Evolutionary conservation across 1,140 invertebrate species (phyloP).

Genomic region (Drosophila baimaii): DNA sequence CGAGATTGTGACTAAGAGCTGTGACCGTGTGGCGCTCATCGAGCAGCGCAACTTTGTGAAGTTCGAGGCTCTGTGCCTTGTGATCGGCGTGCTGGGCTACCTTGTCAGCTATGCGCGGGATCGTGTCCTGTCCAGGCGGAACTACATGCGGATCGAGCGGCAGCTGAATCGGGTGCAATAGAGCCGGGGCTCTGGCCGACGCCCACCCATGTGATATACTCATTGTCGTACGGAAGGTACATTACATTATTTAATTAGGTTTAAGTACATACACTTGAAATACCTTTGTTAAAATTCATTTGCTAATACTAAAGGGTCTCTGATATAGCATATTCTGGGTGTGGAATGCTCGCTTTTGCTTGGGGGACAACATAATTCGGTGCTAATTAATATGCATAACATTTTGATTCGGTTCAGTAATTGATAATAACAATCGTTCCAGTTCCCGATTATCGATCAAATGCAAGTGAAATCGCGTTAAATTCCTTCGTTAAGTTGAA

Average conservation of each 20-base stretch:
- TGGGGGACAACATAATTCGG: constrained; percentile 58
- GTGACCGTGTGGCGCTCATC: constrained; percentile 88
- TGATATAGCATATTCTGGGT: constrained; percentile 63
- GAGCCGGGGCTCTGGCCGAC: neutral
- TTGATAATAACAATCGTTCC: constrained; percentile 40
- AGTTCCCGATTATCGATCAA: neutral
- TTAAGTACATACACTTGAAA: constrained; percentile 71
- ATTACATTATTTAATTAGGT: constrained; percentile 72
- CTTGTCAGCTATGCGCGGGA: constrained; percentile 73
- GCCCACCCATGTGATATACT: constrained; percentile 61
- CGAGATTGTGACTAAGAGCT: constrained; percentile 89
- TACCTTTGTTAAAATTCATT: constrained; percentile 62
- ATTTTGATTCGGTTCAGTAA: constrained; percentile 43
- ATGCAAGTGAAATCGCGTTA: neutral
- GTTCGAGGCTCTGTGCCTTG: constrained; percentile 91
- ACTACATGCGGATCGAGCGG: constrained; percentile 85
- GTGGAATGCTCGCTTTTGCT: constrained; percentile 52
- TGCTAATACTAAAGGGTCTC: constrained; percentile 58
- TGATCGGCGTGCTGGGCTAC: constrained; percentile 86
- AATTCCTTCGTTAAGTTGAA: neutral
- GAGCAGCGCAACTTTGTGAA: constrained; percentile 93
- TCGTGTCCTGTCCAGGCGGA: constrained; percentile 83
- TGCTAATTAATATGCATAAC: constrained; percentile 66
- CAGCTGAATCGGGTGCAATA: constrained; percentile 85
- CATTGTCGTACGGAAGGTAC: constrained; percentile 60